Base-by-base conservation (phyloP, 2,888 invertebrate species). In the Allygus modestus region DNA sequence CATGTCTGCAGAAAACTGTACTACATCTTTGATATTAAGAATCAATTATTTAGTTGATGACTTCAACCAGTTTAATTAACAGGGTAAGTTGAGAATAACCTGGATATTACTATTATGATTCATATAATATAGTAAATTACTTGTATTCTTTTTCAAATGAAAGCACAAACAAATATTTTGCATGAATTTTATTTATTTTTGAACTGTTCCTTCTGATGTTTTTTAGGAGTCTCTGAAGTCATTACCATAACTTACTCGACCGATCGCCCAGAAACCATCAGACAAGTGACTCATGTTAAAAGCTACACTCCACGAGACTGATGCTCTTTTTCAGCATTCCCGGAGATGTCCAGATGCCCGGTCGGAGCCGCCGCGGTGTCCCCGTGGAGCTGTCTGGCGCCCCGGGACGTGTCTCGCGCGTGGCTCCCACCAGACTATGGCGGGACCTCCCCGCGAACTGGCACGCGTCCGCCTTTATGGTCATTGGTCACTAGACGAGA, bases 271-370 rank as follows among this genome's bases (percentile, higher is more conserved):
- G 46, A 46, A 9, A 11, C 46, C 46, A 17, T 4, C 54, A 11
- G 54, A 54, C 54, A 54, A 46, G 54, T 54, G 54, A 23, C 54
- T 54, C 54, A 54, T 54, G 54, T 54, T 54, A 23, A 54, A 54
- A 54, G 54, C 54, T n/a, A n/a, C 54, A 7, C 54, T 46, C 2
- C 46, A 46, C 46, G 54, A 23, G 54, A 46, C 46, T 46, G 7
- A 12, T 46, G 46, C 37, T 37, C 37, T 37, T 37, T 37, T 37
- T 37, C 37, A 37, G 37, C 37, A 37, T 37, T 37, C 37, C 37
- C 54, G 54, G 54, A 2, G 51, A 15, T 17, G 51, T 5, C n/a
- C 51, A 15, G 54, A 23, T 11, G 46, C 20, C 54, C 54, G 12
- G 46, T 9, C 11, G 54, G 54, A 23, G 54, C 20, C 54, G 20